Conservation (phyloP, 2,797 vertebrate genomes). For the Phalanger gymnotis region DNA sequence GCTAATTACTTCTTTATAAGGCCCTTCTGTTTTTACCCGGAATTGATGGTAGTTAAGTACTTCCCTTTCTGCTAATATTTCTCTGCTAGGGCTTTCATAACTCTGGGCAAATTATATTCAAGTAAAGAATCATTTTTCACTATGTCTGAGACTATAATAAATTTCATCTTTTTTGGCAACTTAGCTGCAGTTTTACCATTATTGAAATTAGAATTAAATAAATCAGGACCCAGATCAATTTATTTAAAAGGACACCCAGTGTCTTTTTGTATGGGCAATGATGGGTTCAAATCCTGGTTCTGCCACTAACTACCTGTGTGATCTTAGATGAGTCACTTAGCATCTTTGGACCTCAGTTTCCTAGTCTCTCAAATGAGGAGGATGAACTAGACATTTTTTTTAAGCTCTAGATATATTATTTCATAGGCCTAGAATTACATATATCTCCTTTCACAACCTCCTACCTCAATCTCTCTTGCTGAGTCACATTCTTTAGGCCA, state of each 20-base stretch:
- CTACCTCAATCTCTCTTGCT: neutral
- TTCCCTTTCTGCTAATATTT: constrained; percentile 63
- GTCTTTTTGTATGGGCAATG: constrained; percentile 46
- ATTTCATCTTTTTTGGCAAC: constrained; percentile 60
- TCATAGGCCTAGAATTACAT: neutral
- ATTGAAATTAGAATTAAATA: constrained; percentile 66
- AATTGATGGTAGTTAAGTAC: constrained; percentile 37
- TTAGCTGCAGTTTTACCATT: constrained; percentile 49
- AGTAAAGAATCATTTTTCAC: constrained; percentile 67
- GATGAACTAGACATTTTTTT: neutral
- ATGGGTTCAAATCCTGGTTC: neutral
- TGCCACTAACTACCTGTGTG: neutral
- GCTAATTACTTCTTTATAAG: constrained; percentile 53
- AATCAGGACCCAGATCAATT: constrained; percentile 54
- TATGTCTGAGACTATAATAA: constrained; percentile 65
- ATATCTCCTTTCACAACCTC: neutral
- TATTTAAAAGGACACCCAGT: constrained; percentile 59
- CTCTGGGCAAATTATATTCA: constrained; percentile 66
- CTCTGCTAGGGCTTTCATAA: constrained; percentile 52
- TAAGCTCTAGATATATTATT: neutral
- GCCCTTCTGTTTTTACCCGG: constrained; percentile 16
- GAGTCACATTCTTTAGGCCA: neutral
- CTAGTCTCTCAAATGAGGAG: neutral
- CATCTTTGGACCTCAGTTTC: neutral
- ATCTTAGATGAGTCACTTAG: neutral